Evolutionary conservation across 2,888 invertebrate species (phyloP), one percentile per base, ranked within the genome.

Genomic region (Alcis repandata): DNA sequence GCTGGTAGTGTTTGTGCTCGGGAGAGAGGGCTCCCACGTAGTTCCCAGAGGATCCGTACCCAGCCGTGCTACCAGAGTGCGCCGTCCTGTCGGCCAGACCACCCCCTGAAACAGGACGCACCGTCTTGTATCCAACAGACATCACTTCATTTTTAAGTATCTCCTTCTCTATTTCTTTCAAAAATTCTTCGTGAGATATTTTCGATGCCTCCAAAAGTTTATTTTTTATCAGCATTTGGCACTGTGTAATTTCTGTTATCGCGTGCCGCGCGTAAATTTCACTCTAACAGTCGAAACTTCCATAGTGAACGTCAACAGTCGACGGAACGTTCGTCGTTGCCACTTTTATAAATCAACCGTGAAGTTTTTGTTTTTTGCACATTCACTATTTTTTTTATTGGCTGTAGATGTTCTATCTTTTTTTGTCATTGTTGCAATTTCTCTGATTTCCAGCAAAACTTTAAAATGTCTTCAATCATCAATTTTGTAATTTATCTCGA

Each of bases 21-120:
- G 90, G 90, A 91, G 90, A 90, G 79, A 83, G 84, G 74, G 89
- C 92, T 88, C 91, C 94, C 86, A 84, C 74, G 87, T 90, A 90
- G 79, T 77, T 86, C 82, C 84, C 89, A 76, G 84, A 81, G 81
- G 94, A 83, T 77, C 87, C 87, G 94, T 94, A 94, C 85, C 94
- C 94, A 88, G 93, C 94, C 94, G 95, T 95, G 90, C 95, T 95
- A 90, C 94, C 90, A 88, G 95, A 95, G 94, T 92, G 89, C 90
- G 93, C 92, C 90, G 96, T 95, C 95, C 93, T 90, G 96, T 94
- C 95, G 93, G 95, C 95, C 90, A 95, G 95, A 95, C 95, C 84
- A 96, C 96, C 91, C 84, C 86, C 92, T 92, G 92, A 91, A 93
- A 91, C 85, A 91, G 87, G 87, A 87, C 75, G 87, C 79, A 87